phyloP scores from a whole-genome alignment of 2,888 invertebrate genomes.

The Sphaeridia pumilis region DNA sequence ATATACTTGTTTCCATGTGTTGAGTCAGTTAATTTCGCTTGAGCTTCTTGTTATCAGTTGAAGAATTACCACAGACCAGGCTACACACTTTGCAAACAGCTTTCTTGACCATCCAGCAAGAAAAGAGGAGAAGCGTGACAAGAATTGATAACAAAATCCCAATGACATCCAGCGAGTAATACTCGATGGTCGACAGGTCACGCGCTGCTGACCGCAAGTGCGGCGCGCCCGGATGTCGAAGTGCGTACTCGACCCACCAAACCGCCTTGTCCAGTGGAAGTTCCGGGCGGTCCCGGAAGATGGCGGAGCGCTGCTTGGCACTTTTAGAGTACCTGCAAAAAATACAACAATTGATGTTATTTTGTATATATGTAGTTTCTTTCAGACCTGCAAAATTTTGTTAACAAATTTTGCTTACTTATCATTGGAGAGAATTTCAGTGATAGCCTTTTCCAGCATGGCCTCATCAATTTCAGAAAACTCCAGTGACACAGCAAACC shows the following conservation, averaged over 20 bases:
- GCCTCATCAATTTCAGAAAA: constrained; percentile 46
- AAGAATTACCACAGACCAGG: too few relatives aligned
- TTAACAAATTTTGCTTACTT: too few relatives aligned
- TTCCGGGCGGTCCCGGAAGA: constrained; percentile 18
- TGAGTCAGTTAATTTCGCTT: too few relatives aligned
- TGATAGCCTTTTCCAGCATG: constrained; percentile 41
- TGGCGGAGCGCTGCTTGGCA: constrained; percentile 12
- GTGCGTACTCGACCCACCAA: constrained; percentile 21
- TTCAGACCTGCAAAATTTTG: too few relatives aligned
- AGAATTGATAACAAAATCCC: background rate
- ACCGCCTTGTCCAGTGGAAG: constrained; percentile 17
- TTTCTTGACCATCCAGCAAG: too few relatives aligned
- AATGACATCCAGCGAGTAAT: constrained; percentile 33
- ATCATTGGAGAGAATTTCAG: constrained; percentile 42
- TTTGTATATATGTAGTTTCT: too few relatives aligned
- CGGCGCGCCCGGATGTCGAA: constrained; percentile 30
- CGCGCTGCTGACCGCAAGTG: constrained; percentile 32
- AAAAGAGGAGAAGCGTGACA: too few relatives aligned
- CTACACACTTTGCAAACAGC: too few relatives aligned
- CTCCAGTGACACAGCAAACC: constrained; percentile 47
- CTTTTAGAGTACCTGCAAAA: constrained; percentile 13
- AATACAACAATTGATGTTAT: too few relatives aligned
- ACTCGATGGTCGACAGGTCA: constrained; percentile 29
- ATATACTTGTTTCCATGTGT: too few relatives aligned
- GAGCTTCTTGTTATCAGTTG: too few relatives aligned